A percentile compares a stretch with the other conserved stretches of the same genome.
Evolutionary conservation across 1,140 invertebrate species (phyloP).

Genomic region (Drosophila lini): DNA sequence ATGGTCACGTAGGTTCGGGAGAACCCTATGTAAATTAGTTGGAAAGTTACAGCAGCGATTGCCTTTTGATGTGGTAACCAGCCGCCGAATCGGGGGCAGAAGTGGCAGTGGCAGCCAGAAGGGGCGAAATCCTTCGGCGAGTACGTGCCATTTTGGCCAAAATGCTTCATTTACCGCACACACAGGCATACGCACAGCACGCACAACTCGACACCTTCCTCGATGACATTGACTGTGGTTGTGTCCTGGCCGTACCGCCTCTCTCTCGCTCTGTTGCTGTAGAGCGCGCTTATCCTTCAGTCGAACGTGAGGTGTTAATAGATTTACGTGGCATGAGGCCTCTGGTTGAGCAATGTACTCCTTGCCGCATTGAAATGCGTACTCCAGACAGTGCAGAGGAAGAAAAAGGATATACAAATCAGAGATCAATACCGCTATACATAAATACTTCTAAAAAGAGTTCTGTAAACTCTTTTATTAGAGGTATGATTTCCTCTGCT

Average conservation of each 20-base stretch:
- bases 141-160: slow-evolving; percentile 70
- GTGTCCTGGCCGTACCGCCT: slow-evolving; percentile 4
- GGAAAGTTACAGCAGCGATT: slow-evolving; percentile 65
- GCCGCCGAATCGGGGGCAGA: not conserved
- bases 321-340: slow-evolving; percentile 67
- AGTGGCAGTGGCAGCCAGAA: slow-evolving; percentile 2
- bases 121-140: slow-evolving; percentile 20
- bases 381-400: slow-evolving; percentile 7
- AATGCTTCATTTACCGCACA: slow-evolving; percentile 71
- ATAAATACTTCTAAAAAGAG: not conserved
- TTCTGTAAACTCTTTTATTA: no score
- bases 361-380: slow-evolving; percentile 40
- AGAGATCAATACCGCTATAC: not conserved
- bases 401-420: not conserved
- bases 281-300: slow-evolving; percentile 37
- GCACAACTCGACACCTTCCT: slow-evolving; percentile 53
- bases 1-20: slow-evolving; percentile 62
- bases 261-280: not conserved
- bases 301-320: slow-evolving; percentile 74
- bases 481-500: no score
- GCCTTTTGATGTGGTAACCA: slow-evolving; percentile 74
- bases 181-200: slow-evolving; percentile 4
- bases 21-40: slow-evolving; percentile 75
- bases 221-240: slow-evolving; percentile 39
- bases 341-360: slow-evolving; percentile 51